Percentiles rank a stretch among this genome's conserved stretches.
phyloP scores from a whole-genome alignment of 2,113 vertebrate species.

The Fulmarus glacialis region DNA sequence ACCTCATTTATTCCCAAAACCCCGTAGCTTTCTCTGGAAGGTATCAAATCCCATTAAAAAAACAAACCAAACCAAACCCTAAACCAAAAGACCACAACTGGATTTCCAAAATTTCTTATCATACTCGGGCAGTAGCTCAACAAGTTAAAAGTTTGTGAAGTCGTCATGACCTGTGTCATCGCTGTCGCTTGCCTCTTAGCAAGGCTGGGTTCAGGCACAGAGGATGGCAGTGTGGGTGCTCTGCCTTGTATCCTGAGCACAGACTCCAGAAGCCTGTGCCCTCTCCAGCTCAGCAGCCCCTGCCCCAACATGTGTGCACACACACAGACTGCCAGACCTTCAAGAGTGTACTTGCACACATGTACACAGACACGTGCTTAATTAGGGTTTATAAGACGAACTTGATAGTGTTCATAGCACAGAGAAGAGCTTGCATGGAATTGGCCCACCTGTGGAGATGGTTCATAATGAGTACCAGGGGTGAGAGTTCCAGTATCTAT shows the following conservation, averaged over 20 bases:
- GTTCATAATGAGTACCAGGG: not conserved
- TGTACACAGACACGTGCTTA: fast-evolving
- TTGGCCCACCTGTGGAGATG: not conserved
- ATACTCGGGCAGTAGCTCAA: not conserved
- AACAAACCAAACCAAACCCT: not conserved
- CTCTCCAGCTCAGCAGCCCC: not conserved
- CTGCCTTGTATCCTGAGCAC: not conserved
- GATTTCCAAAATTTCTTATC: not conserved
- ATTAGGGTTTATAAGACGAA: not conserved
- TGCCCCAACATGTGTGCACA: fast-evolving
- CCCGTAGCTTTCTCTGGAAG: not conserved
- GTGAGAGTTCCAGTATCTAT: not conserved
- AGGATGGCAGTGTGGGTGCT: not conserved
- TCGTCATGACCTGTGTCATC: not conserved
- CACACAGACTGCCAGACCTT: not conserved
- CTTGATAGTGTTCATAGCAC: not conserved
- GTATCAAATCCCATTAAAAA: not conserved
- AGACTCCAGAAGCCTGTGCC: not conserved
- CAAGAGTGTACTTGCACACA: too few species aligned
- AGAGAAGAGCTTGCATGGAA: not conserved
- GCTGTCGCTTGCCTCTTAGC: not conserved
- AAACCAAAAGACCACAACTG: not conserved
- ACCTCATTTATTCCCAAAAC: not conserved
- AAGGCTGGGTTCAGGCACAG: not conserved
- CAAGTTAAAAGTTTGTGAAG: not conserved